phyloP scores from a whole-genome alignment of 2,888 invertebrate species.

The Brachynemurus nebulosus region DNA sequence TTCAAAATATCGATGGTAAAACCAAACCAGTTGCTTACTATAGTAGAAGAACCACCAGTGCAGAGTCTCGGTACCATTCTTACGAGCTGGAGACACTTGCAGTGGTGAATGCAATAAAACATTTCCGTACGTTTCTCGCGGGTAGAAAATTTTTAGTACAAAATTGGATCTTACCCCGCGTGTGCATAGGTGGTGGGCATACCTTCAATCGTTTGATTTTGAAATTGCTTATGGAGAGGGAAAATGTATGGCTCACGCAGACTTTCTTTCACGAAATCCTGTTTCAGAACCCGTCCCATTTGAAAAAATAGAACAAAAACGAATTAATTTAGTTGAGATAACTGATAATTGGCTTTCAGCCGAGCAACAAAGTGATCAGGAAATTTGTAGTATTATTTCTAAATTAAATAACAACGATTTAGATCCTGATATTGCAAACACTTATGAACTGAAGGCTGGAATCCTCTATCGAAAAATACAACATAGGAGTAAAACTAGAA shows the following conservation, averaged over 20 bases:
- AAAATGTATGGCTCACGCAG: conserved; percentile 11
- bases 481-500: conserved; percentile 7
- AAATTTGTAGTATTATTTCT: no score
- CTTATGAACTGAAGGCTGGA: conserved; percentile 9
- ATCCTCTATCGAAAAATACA: conserved; percentile 11
- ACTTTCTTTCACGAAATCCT: conserved; percentile 10
- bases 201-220: conserved; percentile 14
- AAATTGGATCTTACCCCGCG: conserved; percentile 21
- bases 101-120: background rate
- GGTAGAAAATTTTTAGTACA: conserved; percentile 10
- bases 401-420: no score
- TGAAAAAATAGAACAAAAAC: no score
- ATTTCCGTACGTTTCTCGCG: background rate
- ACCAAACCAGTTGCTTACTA: conserved; percentile 1
- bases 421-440: no score
- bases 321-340: conserved; percentile 6
- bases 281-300: no score
- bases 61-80: conserved; percentile 11
- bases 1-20: conserved; percentile 10
- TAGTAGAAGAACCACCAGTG: conserved; percentile 5
- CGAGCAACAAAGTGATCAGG: conserved; percentile 10
- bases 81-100: conserved; percentile 8
- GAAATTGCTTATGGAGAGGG: conserved; percentile 10
- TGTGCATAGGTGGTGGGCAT: conserved; percentile 22
- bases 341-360: conserved; percentile 12